A percentile compares a stretch with the other conserved stretches of the same genome.
phyloP scores from a whole-genome alignment of 1,140 invertebrate genomes.

The Pygmarrhopalites habei region DNA sequence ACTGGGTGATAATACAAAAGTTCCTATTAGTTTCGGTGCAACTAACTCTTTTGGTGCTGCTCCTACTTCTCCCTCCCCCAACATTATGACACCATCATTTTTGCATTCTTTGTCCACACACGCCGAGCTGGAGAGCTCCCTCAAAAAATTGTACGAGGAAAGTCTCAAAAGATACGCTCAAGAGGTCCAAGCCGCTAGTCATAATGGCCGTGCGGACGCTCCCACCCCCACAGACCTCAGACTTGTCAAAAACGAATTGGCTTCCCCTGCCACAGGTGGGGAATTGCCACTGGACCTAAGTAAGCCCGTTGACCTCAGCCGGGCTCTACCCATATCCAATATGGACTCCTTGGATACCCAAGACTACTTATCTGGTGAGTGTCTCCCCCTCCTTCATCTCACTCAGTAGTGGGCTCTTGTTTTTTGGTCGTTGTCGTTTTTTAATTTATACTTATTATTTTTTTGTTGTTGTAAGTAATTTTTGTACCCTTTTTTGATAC shows the following conservation, averaged over 20 bases:
- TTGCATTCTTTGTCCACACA: conserved; percentile 47
- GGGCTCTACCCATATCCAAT: conserved; percentile 55
- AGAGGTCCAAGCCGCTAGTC: conserved; percentile 51
- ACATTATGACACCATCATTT: conserved; percentile 37
- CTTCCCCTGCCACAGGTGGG: conserved; percentile 47
- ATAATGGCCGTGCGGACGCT: conserved; percentile 25
- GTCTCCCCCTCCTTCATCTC: neutral
- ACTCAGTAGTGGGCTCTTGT: neutral
- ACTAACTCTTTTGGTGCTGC: conserved; percentile 43
- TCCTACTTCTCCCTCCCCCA: conserved; percentile 60
- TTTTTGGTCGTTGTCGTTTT: too few relatives aligned
- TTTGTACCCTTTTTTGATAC: conserved; percentile 15
- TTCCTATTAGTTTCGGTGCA: conserved; percentile 50
- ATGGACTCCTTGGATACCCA: conserved; percentile 40
- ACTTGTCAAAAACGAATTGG: conserved; percentile 45
- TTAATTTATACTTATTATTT: too few relatives aligned
- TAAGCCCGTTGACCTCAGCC: conserved; percentile 71
- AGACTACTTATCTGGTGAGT: conserved; percentile 39
- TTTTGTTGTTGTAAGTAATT: too few relatives aligned
- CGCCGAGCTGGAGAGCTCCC: conserved; percentile 66
- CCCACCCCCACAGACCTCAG: conserved; percentile 42
- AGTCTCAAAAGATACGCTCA: conserved; percentile 83
- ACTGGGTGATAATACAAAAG: conserved; percentile 45
- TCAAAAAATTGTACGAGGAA: conserved; percentile 87
- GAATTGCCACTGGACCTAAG: conserved; percentile 83